Base-by-base conservation (phyloP, 2,797 vertebrate species). In the Echiichthys vipera region DNA sequence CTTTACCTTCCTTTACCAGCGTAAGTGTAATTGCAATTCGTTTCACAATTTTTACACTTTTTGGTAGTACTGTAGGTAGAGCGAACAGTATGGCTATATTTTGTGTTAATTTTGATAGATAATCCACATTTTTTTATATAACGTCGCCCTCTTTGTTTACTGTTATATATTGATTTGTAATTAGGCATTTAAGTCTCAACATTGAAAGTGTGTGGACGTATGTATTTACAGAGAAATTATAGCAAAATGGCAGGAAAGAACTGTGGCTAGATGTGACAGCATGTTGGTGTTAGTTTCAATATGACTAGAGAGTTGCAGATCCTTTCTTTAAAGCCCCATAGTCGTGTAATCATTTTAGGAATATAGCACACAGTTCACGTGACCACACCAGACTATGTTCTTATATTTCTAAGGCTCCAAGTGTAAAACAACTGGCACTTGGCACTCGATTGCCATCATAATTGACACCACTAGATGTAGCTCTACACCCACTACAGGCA, bases 381-480 rank as follows among this genome's bases (percentile, higher is more conserved):
- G 40, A 64, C n/a, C 56, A 36, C 20, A 54, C 3, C 14, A 15
- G 13, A n/a, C 3, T n/a, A 15, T 49, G 30, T 27, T 53, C 11
- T 36, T 50, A 18, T 17, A 34, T 54, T 14, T 74, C 4, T 50
- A 2, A 45, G 18, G 50, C 11, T 17, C 20, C 1, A 45, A 15
- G n/a, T 49, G 3, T 43, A 5, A 69, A 62, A 70, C 47, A 30
- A 34, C 7, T 68, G 32, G 15, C 10, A 17, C 24, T 17, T 17
- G 24, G 53, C 0, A 5, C 4, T 20, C 17, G 4, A 37, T 30
- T 50, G 13, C 30, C 69, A 46, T 2, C 7, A 14, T 22, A 7
- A 40, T 0, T 57, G 17, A 1, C 9, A 57, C 88, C 91, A 88
- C 88, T 84, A 92, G 92, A 89, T 92, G 92, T 85, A 84, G 59